Evolutionary conservation across 2,888 invertebrate genomes (phyloP).

Genomic region (Anorthoa munda): DNA sequence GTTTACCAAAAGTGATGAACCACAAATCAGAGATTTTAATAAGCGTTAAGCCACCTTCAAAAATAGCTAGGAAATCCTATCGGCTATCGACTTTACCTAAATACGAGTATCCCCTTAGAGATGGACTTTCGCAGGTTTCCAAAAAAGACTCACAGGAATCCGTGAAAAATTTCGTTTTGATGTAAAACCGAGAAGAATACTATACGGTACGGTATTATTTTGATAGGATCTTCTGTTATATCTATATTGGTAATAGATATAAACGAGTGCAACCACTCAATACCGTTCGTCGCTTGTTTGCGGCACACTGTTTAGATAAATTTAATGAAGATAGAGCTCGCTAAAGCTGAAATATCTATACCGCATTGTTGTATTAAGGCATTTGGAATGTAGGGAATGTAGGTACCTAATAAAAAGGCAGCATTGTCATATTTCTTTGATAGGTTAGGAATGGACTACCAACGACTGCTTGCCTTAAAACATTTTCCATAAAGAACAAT

Average conservation of each 20-base stretch:
- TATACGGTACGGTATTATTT: not conserved
- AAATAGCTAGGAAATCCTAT: no score
- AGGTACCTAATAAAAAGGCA: not conserved
- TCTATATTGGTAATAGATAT: slow-evolving; percentile 6
- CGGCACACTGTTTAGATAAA: slow-evolving; percentile 21
- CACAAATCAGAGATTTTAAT: no score
- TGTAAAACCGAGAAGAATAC: not conserved
- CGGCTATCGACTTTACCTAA: no score
- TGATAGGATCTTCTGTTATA: slow-evolving; percentile 29
- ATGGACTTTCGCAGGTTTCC: no score
- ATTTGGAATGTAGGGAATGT: slow-evolving; percentile 6
- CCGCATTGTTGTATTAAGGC: not conserved
- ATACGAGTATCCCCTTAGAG: no score
- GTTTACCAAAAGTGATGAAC: not conserved
- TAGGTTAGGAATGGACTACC: no score
- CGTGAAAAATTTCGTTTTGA: not conserved
- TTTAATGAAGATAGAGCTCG: slow-evolving; percentile 17
- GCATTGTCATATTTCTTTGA: no score
- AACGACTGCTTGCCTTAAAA: no score
- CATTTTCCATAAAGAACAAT: no score
- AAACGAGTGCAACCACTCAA: slow-evolving; percentile 32
- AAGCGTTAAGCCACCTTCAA: no score
- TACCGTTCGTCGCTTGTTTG: slow-evolving; percentile 38
- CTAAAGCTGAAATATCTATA: slow-evolving; percentile 8
- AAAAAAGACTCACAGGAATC: no score